Evolutionary conservation across 2,888 invertebrate genomes (phyloP).

Genomic region (Drosophila monieri): DNA sequence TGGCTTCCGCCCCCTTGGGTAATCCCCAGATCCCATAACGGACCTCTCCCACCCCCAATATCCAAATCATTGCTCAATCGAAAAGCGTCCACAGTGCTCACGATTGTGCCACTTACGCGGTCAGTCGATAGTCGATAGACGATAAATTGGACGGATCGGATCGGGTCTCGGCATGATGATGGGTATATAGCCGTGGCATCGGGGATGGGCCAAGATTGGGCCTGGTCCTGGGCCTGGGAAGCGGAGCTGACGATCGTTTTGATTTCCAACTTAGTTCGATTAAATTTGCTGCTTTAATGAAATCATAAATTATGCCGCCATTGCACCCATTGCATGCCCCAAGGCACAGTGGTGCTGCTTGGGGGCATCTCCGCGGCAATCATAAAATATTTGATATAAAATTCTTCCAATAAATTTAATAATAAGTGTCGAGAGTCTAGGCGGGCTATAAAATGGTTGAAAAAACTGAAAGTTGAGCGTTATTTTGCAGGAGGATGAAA

Average conservation of each 20-base stretch:
- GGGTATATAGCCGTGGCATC: slow-evolving; percentile 29
- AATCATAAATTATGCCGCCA: slow-evolving; percentile 74
- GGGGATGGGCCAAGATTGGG: slow-evolving; percentile 41
- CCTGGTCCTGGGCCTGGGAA: slow-evolving; percentile 26
- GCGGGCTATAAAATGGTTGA: not conserved
- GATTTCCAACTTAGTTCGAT: slow-evolving; percentile 65
- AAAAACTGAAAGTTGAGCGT: not conserved
- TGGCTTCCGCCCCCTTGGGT: slow-evolving; percentile 21
- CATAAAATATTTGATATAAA: not conserved
- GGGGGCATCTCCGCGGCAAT: not conserved
- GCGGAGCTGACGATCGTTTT: slow-evolving; percentile 45
- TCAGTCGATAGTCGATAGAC: slow-evolving; percentile 56
- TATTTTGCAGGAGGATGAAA: not conserved
- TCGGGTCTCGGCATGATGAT: slow-evolving; percentile 36
- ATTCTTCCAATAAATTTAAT: not conserved
- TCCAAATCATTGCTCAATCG: slow-evolving; percentile 77
- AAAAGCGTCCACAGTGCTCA: slow-evolving; percentile 72
- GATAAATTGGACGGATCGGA: slow-evolving; percentile 39
- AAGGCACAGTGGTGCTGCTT: slow-evolving; percentile 2
- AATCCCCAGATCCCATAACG: slow-evolving; percentile 11
- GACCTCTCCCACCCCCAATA: slow-evolving; percentile 26
- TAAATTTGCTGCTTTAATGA: slow-evolving; percentile 77
- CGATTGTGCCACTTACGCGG: slow-evolving; percentile 80
- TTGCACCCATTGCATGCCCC: slow-evolving; percentile 41
- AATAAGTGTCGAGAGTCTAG: not conserved